A percentile compares a stretch with the other conserved stretches of the same genome.
phyloP scores from a whole-genome alignment of 2,888 invertebrate species.

The Tribolium freemani region DNA sequence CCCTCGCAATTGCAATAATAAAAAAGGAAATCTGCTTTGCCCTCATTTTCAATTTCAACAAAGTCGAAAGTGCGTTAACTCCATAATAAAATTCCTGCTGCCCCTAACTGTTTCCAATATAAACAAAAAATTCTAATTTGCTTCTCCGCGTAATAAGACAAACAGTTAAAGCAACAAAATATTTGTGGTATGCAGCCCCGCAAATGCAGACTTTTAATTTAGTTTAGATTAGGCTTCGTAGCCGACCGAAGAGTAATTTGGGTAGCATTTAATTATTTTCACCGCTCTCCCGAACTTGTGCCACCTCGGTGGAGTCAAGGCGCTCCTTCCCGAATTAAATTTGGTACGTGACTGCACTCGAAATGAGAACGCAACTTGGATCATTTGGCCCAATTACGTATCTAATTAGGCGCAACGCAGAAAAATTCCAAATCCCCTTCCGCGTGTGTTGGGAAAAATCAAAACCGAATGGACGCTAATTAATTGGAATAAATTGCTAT shows the following conservation, averaged over 20 bases:
- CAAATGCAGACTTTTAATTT: slow-evolving; percentile 44
- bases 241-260: slow-evolving; percentile 44
- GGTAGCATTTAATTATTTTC: slow-evolving; percentile 47
- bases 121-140: too few relatives aligned
- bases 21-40: background rate
- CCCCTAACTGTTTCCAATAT: background rate
- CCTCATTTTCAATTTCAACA: background rate
- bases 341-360: slow-evolving; percentile 64
- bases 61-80: too few relatives aligned
- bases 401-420: background rate
- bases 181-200: background rate
- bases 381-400: slow-evolving; percentile 18
- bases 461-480: background rate
- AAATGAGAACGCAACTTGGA: slow-evolving; percentile 51
- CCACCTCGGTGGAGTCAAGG: slow-evolving; percentile 12
- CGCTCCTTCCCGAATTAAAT: slow-evolving; percentile 62
- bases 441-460: background rate
- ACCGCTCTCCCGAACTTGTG: slow-evolving; percentile 25
- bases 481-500: slow-evolving; percentile 7
- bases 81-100: background rate
- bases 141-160: too few relatives aligned
- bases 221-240: slow-evolving; percentile 44
- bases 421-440: background rate
- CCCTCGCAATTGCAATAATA: background rate
- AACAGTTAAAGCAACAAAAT: background rate